Base-by-base conservation (phyloP, 2,797 vertebrate genomes). In the Pangasius mekongensis region DNA sequence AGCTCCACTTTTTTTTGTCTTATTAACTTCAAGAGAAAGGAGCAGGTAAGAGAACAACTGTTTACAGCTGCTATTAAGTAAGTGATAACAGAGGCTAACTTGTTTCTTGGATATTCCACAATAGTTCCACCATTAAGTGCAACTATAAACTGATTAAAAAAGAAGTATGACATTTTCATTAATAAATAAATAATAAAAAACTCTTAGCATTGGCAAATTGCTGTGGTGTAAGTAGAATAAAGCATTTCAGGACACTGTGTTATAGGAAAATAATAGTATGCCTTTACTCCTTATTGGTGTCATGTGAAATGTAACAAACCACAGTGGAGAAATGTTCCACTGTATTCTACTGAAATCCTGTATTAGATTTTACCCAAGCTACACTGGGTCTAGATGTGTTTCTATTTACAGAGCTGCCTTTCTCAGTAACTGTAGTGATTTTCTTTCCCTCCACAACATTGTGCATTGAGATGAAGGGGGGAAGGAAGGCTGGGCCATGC, bases 351-450 rank as follows among this genome's bases (percentile, higher is more conserved):
- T 56, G 16, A 56, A 39, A 82, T 47, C 10, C 64, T 33, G 18
- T 47, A 62, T 49, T 20, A 73, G 52, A 43, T 58, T 76, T 84
- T 60, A 33, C 3, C 18, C 36, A 18, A 56, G 22, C 52, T 54
- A 22, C 39, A 33, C 36, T 80, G 30, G 3, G 47, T 39, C 11
- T 69, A 54, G n/a, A 71, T 73, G 49, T 52, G n/a, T 83, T 71
- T 84, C 67, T 85, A 64, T 87, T 85, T 87, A 52, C 73, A n/a
- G 49, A 58, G 76, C 67, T 85, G 85, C 56, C n/a, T n/a, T 74
- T 94, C 94, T 94, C 95, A 93, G 73, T 71, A 88, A 94, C 95
- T 95, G 94, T 96, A 96, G 96, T 95, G 96, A 96, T 95, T 95
- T 95, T 94, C 39, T 67, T 71, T n/a, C n/a, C 67, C 74, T 85